Evolutionary conservation across 2,113 vertebrate genomes (phyloP).

Genomic region (Dromas ardeola): DNA sequence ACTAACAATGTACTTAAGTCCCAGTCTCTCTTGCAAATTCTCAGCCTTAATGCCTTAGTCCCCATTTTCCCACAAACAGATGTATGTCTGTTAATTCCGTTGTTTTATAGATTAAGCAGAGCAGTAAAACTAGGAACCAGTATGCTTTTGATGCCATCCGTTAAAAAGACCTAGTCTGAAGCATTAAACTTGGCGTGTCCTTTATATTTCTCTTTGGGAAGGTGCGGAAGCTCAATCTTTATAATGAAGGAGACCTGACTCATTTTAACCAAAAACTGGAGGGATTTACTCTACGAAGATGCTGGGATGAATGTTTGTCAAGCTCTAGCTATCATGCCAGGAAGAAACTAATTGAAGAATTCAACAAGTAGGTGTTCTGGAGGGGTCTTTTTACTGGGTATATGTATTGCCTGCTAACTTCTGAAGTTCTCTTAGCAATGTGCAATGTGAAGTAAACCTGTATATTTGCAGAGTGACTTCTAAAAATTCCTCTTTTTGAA

Average conservation of each 20-base stretch:
- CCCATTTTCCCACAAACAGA: background rate
- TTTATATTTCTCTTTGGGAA: conserved; percentile 53
- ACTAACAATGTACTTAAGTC: background rate
- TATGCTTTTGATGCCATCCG: background rate
- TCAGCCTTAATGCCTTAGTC: background rate
- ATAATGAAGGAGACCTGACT: conserved; percentile 86
- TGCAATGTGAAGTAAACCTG: background rate
- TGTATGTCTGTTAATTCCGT: background rate
- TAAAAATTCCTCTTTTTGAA: background rate
- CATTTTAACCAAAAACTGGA: conserved; percentile 91
- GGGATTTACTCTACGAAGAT: conserved; percentile 81
- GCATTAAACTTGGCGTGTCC: background rate
- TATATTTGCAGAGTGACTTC: background rate
- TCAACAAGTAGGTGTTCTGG: conserved; percentile 83
- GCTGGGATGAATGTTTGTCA: conserved; percentile 91
- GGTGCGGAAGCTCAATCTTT: conserved; percentile 89
- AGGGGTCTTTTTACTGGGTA: background rate
- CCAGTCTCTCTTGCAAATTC: background rate
- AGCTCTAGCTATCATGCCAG: conserved; percentile 76
- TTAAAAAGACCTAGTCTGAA: background rate
- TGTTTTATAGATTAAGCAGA: background rate
- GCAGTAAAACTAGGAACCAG: background rate
- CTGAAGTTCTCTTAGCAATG: background rate
- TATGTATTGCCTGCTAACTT: background rate
- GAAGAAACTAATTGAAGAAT: conserved; percentile 76